Conservation (phyloP, 2,888 invertebrate species). For the Acanthosoma haemorrhoidale region DNA sequence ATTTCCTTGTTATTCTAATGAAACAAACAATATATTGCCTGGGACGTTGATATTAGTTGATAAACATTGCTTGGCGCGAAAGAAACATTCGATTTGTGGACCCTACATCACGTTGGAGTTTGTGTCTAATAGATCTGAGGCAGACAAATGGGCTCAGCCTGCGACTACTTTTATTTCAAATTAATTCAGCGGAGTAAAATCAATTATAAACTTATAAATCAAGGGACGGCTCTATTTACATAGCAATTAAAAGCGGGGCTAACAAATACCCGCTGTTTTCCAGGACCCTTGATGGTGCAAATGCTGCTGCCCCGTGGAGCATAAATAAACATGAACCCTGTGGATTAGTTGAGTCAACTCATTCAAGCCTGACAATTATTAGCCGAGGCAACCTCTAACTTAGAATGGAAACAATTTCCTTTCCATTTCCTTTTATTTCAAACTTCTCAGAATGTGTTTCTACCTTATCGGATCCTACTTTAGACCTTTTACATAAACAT, state of each 20-base stretch:
- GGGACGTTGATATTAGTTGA: too few species aligned
- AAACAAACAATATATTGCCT: too few species aligned
- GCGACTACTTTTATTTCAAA: slow-evolving; percentile 19
- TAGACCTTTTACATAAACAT: too few species aligned
- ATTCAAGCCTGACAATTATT: neutral
- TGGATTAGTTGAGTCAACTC: slow-evolving; percentile 14
- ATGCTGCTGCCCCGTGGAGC: neutral
- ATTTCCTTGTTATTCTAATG: too few species aligned
- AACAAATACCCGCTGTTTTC: slow-evolving; percentile 9
- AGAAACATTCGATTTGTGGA: too few species aligned
- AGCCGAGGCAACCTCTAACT: too few species aligned
- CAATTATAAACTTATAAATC: slow-evolving; percentile 28
- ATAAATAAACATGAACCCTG: slow-evolving; percentile 21
- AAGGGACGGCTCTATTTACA: slow-evolving; percentile 8
- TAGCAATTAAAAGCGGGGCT: slow-evolving; percentile 22
- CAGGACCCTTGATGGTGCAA: neutral
- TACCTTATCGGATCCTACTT: too few species aligned
- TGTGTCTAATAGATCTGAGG: neutral
- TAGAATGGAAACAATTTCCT: too few species aligned
- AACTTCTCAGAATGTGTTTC: too few species aligned
- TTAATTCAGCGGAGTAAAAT: slow-evolving; percentile 16
- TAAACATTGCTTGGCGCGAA: too few species aligned
- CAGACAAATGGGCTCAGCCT: neutral
- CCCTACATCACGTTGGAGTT: too few species aligned
- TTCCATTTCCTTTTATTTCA: too few species aligned